Base-by-base conservation (phyloP, 2,888 invertebrate genomes). In the Morpho deidamia region DNA sequence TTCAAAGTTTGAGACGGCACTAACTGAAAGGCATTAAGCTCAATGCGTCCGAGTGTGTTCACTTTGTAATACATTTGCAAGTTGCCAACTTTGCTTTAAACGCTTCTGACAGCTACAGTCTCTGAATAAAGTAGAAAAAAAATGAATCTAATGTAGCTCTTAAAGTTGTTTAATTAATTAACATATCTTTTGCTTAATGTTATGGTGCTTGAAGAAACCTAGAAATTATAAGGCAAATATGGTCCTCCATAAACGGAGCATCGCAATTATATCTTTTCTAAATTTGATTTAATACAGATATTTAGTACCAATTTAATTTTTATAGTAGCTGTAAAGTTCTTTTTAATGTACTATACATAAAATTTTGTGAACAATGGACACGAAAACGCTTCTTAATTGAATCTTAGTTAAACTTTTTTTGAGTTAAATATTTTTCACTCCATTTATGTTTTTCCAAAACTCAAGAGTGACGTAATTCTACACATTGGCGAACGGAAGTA, bases 401-500 rank as follows among this genome's bases (percentile, higher is more conserved):
- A n/a, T n/a, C n/a, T 23, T 23, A 5, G 23, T 2, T 23, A 23
- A 23, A 23, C 23, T 23, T 23, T 23, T 23, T 23, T 23, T 23
- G 23, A 23, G 3, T 0, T 23, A 3, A 5, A 23, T 23, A 23
- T 1, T 23, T 5, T 23, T 23, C 23, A 23, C 23, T 23, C 23
- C 23, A 23, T 23, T 23, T 23, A 23, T 5, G 5, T 23, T 23
- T 23, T 23, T 23, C 23, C 23, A 23, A 55, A 53, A 55, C 58
- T 55, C 51, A n/a, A 51, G 60, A 54, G 55, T 50, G 41, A 60
- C 23, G 23, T 23, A 23, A 23, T 59, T 62, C 63, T 63, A 69
- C 72, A 67, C 63, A 68, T 71, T 66, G 64, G 60, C 68, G 69
- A 68, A 70, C 68, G 65, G 60, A 69, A 70, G 63, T 65, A 63